phyloP scores from a whole-genome alignment of 1,140 invertebrate species.

The Procambarus virginalis region DNA sequence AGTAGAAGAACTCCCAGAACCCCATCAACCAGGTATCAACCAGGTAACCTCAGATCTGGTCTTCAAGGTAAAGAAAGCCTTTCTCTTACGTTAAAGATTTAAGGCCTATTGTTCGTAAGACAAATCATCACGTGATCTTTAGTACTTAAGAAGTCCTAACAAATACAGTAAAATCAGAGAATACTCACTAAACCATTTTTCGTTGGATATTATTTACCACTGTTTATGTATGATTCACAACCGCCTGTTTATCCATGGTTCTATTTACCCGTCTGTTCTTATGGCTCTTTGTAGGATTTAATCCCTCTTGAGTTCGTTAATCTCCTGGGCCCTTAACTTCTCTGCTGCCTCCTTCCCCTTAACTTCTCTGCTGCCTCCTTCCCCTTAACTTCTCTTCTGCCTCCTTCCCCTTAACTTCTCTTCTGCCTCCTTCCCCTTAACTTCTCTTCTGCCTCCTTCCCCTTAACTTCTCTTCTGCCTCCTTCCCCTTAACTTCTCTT shows the following conservation, averaged over 20 bases:
- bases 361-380: not conserved
- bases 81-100: too few relatives aligned
- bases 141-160: too few relatives aligned
- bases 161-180: too few relatives aligned
- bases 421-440: not conserved
- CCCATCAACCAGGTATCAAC: too few relatives aligned
- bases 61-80: too few relatives aligned
- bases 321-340: not conserved
- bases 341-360: not conserved
- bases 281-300: too few relatives aligned
- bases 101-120: too few relatives aligned
- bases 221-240: not conserved
- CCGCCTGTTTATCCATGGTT: not conserved
- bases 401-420: conserved; percentile 9
- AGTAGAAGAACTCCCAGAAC: too few relatives aligned
- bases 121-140: too few relatives aligned
- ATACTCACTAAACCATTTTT: too few relatives aligned
- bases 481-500: not conserved
- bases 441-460: conserved; percentile 1
- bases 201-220: not conserved
- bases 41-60: too few relatives aligned
- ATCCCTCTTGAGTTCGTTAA: too few relatives aligned
- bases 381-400: not conserved
- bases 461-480: not conserved
- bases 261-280: not conserved